A percentile compares a stretch with the other conserved stretches of the same genome.
phyloP scores from a whole-genome alignment of 2,888 invertebrate species.

The Troides helena region DNA sequence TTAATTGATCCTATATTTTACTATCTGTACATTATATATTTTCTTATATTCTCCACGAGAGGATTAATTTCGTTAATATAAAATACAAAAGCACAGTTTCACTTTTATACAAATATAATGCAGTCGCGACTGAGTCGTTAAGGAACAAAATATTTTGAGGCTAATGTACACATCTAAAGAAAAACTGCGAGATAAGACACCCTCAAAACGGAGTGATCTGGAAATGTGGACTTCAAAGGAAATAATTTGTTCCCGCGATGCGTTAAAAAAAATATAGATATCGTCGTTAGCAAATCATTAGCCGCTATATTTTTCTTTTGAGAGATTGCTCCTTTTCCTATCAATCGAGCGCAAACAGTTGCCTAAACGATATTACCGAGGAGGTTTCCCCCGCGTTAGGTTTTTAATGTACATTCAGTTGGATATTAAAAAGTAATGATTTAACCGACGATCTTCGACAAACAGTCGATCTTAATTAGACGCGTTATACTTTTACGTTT shows the following conservation, averaged over 20 bases:
- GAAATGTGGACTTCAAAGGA: slow-evolving; percentile 62
- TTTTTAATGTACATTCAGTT: slow-evolving; percentile 19
- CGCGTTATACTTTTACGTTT: background rate
- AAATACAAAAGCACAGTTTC: background rate
- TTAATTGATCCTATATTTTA: no score
- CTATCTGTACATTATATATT: no score
- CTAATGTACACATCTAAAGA: background rate
- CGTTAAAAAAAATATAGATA: slow-evolving; percentile 75
- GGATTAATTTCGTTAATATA: background rate
- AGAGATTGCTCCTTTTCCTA: slow-evolving; percentile 57
- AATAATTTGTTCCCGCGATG: slow-evolving; percentile 70
- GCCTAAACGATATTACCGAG: slow-evolving; percentile 9
- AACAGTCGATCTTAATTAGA: background rate
- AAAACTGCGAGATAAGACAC: background rate
- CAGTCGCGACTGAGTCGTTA: background rate
- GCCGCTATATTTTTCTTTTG: slow-evolving; percentile 64
- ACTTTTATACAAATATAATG: background rate
- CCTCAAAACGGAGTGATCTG: slow-evolving; percentile 14
- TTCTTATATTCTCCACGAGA: no score
- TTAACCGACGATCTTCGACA: background rate
- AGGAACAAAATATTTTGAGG: background rate
- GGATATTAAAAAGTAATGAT: slow-evolving; percentile 14
- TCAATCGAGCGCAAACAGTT: slow-evolving; percentile 54
- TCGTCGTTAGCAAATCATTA: slow-evolving; percentile 80
- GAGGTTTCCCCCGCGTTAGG: slow-evolving; percentile 9